Evolutionary conservation across 2,113 vertebrate genomes (phyloP), one percentile per base, ranked within the genome.

Genomic region (Acanthisitta chloris): DNA sequence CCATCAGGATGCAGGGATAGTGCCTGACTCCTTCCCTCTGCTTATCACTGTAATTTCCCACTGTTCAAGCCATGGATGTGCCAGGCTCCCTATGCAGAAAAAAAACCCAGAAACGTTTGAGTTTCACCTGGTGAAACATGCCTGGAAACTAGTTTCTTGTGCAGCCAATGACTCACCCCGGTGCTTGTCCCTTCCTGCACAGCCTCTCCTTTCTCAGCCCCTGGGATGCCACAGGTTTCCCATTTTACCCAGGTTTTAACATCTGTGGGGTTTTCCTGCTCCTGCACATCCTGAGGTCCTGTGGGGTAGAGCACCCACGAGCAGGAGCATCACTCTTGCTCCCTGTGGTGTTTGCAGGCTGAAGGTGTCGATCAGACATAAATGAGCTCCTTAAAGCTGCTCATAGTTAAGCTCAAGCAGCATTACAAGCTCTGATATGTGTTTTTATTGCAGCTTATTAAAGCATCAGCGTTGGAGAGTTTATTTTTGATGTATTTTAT

Each of bases 361-460:
- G 52, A 51, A 58, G 42, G 42, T 24, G 31, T 51, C 5, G 0
- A 52, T 38, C 70, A 24, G 16, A 15, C 58, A 38, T 49, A 64
- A 72, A 54, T 57, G 1, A 51, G 40, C 28, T 36, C 88, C 51
- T 85, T 55, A 55, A 55, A 61, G 42, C 66, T 17, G 52, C 38
- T 23, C 2, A 0, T 24, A 17, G 45, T 33, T 36, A 4, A 2
- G 40, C 46, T 69, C 55, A 33, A 33, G 83, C 54, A 45, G 36
- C 34, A 1, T 67, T 23, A 40, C n/a, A 15, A 72, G 57, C 86
- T 36, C 64, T 38, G 85, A 69, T 38, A 33, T 1, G 23, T 91
- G 79, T 76, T 94, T 94, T 94, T 92, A 93, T 72, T 78, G 72
- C 40, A 14, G 58, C 80, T 73, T 90, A 85, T 90, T 94, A 92